phyloP scores from a whole-genome alignment of 2,113 vertebrate genomes.

The Grallaria varia region DNA sequence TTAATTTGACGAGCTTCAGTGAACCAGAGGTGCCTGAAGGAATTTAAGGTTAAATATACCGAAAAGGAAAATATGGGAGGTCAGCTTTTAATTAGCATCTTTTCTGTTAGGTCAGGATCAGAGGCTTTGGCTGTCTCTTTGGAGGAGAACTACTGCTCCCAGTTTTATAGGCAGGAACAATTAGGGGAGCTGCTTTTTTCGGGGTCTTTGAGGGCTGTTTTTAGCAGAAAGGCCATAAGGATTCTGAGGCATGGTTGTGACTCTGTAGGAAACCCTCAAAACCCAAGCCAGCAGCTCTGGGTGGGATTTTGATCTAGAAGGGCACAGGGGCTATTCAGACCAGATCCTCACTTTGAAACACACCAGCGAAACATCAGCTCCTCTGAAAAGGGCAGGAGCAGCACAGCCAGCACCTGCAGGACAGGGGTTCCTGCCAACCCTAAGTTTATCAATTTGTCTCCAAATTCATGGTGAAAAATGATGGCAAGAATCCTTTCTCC shows the following conservation, averaged over 20 bases:
- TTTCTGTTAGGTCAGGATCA: constrained; percentile 23
- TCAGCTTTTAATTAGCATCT: constrained; percentile 51
- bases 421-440: accelerated
- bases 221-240: background rate
- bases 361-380: background rate
- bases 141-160: background rate
- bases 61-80: constrained; percentile 46
- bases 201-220: background rate
- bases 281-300: background rate
- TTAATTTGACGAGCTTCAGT: constrained; percentile 48
- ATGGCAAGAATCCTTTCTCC: background rate
- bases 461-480: background rate
- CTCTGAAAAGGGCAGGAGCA: background rate
- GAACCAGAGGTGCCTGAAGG: constrained; percentile 48
- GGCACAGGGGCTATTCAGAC: background rate
- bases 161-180: background rate
- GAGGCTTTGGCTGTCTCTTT: constrained; percentile 12
- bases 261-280: background rate
- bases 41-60: constrained; percentile 66
- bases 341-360: background rate
- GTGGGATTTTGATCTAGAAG: background rate
- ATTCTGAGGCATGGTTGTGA: background rate
- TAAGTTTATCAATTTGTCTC: background rate
- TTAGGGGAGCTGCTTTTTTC: background rate
- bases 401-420: background rate